Base-by-base conservation (phyloP, 2,888 invertebrate species). In the Noctua fimbriata region DNA sequence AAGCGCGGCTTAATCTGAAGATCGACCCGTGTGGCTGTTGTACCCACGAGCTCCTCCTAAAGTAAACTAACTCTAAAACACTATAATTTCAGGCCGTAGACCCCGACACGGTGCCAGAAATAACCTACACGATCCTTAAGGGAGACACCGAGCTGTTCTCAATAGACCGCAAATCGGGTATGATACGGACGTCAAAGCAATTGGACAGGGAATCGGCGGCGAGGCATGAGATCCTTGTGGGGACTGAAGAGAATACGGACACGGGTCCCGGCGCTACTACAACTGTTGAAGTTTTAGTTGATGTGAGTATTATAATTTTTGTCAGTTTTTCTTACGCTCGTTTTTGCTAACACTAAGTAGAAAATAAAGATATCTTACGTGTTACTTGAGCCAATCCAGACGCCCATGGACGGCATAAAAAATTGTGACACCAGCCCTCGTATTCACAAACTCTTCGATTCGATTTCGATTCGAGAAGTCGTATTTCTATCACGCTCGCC, bases 91-190 rank as follows among this genome's bases (percentile, higher is more conserved):
- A 98, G 98, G 99, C 99, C 0, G 97, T 98, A 87, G 99, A 99
- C 95, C 98, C 98, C 2, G 99, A 99, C 89, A 98, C 98, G 0
- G 93, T 97, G 66, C 98, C 98, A 87, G 98, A 98, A 92, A 98
- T 99, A 81, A 99, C 99, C 0, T 99, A 99, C 94, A 97, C 98
- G 0, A 98, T 99, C 74, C 97, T 98, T 81, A 98, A 98, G 94
- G 99, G 99, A 1, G 98, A 98, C 21, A 98, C 97, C 0, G 98
- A 98, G 73, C 95, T 98, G 32, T 99, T 99, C 94, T 97, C 98
- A 79, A 98, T 99, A 73, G 98, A 99, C 87, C 97, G 98, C 3
- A 98, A 97, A 88, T 97, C 98, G 0, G 99, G 99, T 0, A 97
- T 98, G 74, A 98, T 99, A 47, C 97, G 98, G 90, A 99, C 99